These are phyloP conservation scores for Drosophila emarginata DNA, from an alignment of 2,888 invertebrate species.

Conservation along the genomic window DNA sequence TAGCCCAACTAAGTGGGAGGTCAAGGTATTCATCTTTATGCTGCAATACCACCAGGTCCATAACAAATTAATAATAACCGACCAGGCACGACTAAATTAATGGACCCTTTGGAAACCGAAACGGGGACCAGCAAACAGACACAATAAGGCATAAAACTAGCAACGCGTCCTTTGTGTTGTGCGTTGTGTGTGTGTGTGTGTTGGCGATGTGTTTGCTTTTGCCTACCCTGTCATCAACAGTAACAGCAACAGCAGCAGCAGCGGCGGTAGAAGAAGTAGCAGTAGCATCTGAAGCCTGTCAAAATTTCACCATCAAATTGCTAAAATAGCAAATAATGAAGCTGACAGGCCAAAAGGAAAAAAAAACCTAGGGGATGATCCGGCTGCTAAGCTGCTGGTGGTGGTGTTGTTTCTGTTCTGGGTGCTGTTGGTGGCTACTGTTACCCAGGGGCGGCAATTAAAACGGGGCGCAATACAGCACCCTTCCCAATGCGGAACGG, in stretches of 20 bases:
- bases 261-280: not conserved
- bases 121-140: not conserved
- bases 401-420: not conserved
- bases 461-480: slow-evolving; percentile 55
- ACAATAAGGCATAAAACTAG: slow-evolving; percentile 43
- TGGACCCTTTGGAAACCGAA: slow-evolving; percentile 23
- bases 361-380: slow-evolving; percentile 68
- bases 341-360: slow-evolving; percentile 55
- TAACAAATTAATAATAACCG: slow-evolving; percentile 65
- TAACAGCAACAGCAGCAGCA: not conserved
- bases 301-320: slow-evolving; percentile 75
- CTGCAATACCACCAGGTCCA: slow-evolving; percentile 49
- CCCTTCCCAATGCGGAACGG: not conserved
- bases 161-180: slow-evolving; percentile 46
- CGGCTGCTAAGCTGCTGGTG: slow-evolving; percentile 59
- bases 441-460: slow-evolving; percentile 69
- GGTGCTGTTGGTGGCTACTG: not conserved
- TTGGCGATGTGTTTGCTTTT: slow-evolving; percentile 21
- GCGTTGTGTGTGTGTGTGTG: slow-evolving; percentile 20
- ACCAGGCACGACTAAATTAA: slow-evolving; percentile 45
- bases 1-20: slow-evolving; percentile 31
- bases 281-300: slow-evolving; percentile 31
- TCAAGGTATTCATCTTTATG: slow-evolving; percentile 50
- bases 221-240: slow-evolving; percentile 42
- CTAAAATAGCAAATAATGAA: slow-evolving; percentile 79